phyloP scores from a whole-genome alignment of 1,140 invertebrate species.

The Drosophila kanapiae region DNA sequence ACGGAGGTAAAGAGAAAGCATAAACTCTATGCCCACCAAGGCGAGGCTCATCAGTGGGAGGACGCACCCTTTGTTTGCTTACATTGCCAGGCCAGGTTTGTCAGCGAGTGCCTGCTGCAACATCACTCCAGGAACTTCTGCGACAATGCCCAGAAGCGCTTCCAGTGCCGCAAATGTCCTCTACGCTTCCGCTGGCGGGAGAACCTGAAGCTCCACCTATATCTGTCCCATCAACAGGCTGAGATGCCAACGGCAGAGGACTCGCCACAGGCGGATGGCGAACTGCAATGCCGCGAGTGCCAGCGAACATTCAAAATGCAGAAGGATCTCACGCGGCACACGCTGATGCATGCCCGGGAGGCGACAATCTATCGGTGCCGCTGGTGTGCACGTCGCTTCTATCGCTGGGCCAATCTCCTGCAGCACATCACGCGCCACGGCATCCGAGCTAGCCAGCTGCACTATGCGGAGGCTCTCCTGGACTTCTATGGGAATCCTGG shows the following conservation, averaged over 20 bases:
- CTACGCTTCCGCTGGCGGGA: conserved; percentile 77
- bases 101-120: conserved; percentile 61
- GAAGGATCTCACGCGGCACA: conserved; percentile 86
- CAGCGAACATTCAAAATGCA: conserved; percentile 86
- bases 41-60: conserved; percentile 57
- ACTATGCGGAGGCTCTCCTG: conserved; percentile 66
- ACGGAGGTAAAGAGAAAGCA: conserved; percentile 80
- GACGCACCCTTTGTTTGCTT: conserved; percentile 46
- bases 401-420: conserved; percentile 85
- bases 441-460: conserved; percentile 51
- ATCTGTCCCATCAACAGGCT: conserved; percentile 41
- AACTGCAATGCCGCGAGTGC: conserved; percentile 85
- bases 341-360: conserved; percentile 85
- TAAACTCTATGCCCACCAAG: conserved; percentile 71
- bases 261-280: not conserved
- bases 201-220: conserved; percentile 63
- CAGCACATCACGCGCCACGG: conserved; percentile 75
- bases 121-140: conserved; percentile 67
- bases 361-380: conserved; percentile 86
- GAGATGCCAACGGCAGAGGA: not conserved
- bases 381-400: conserved; percentile 86
- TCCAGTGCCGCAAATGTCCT: conserved; percentile 71
- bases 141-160: conserved; percentile 64
- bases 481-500: conserved; percentile 58
- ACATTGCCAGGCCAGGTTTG: conserved; percentile 65